Base-by-base conservation (phyloP, 2,113 vertebrate species). In the Scatophagus argus region DNA sequence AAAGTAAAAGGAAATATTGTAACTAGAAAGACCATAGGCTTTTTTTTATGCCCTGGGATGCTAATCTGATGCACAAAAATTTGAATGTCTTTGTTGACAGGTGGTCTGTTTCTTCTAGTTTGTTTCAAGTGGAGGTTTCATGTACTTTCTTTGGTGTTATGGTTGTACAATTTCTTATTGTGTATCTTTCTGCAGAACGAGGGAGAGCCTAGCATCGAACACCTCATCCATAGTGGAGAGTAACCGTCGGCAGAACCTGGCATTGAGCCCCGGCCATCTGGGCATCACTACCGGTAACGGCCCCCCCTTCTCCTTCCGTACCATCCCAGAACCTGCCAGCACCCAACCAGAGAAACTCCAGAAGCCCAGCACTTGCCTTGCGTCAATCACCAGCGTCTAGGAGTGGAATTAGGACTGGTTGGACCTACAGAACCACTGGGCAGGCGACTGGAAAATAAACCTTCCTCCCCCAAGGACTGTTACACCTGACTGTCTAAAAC, bases 211-310 rank as follows among this genome's bases (percentile, higher is more conserved):
- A 88, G 98, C 98, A 54, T 99, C 98, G 52, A 99, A 99, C 95
- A 99, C 98, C 51, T 99, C 98, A 1, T 99, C 98, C 85, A 97
- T 98, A 74, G 97, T 99, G 90, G 98, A 99, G 94, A 99, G 97
- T 89, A 99, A 96, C 94, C 94, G 97, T 56, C 96, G 97, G 25
- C 98, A 99, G 94, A 99, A 99, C 86, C 94, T 97, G 0, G 96
- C 96, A 43, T 92, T 99, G 93, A 99, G 97, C 89, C 98, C 98
- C 0, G 96, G 97, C 13, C 97, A 98, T 0, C 95, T 96, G 3
- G 96, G 95, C n/a, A 93, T 94, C 25, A 94, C 94, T 38, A 43
- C 83, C 1, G 95, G 95, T 77, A 94, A 87, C 6, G 92, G 85
- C 0, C 95, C 97, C 14, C 92, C 96, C 0, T 98, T 98, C 94